Conservation (phyloP, 1,140 invertebrate species). For the Orchesella cincta region DNA sequence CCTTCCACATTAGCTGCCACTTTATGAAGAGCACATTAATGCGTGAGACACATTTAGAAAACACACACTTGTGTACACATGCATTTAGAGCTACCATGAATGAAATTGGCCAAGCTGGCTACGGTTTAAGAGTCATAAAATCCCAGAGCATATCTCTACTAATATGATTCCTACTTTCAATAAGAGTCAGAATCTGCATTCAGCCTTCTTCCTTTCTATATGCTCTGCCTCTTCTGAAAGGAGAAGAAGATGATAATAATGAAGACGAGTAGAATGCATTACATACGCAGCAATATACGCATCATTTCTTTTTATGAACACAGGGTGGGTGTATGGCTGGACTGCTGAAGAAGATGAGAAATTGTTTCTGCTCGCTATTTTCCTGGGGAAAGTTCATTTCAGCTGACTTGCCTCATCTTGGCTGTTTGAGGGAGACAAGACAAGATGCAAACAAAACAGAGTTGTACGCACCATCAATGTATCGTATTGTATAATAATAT, state of each 20-base stretch:
- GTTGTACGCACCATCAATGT: no score
- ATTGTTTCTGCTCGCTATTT: no score
- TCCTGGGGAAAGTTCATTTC: slow-evolving; percentile 19
- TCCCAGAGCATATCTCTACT: no score
- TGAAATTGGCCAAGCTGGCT: slow-evolving; percentile 3
- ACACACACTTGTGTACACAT: background rate
- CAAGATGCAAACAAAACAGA: background rate
- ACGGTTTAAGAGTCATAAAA: no score
- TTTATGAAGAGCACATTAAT: background rate
- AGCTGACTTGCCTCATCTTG: background rate
- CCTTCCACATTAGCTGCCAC: no score
- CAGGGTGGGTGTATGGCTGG: background rate
- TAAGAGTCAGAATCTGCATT: no score
- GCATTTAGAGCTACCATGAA: slow-evolving; percentile 2
- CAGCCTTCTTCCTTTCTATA: no score
- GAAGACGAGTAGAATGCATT: background rate
- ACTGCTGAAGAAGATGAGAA: background rate
- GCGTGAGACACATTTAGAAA: background rate
- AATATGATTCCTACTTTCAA: no score
- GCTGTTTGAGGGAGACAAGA: background rate
- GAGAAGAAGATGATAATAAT: no score
- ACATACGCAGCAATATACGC: no score
- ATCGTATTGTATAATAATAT: no score
- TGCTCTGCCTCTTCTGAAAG: no score
- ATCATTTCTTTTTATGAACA: slow-evolving; percentile 17